Base-by-base conservation (phyloP, 2,797 vertebrate genomes). In the Melanotaenia boesemani region DNA sequence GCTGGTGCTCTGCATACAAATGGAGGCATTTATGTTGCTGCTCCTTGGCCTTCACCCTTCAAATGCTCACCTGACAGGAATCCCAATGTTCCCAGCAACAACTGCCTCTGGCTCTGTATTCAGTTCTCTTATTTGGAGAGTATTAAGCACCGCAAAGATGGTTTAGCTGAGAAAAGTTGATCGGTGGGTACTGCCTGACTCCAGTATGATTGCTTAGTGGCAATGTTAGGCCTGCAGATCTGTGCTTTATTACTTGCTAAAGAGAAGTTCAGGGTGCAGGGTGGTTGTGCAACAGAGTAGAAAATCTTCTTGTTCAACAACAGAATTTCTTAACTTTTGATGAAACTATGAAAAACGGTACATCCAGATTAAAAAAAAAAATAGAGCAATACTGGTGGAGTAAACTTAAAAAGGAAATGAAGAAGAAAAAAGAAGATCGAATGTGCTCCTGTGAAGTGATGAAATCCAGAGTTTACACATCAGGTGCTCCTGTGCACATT, bases 1-100 rank as follows among this genome's bases (percentile, higher is more conserved):
- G 85, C 79, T 65, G 64, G 84, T 76, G 88, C 83, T 91, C 91
- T 92, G 95, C 94, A 96, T 96, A 94, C 94, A 94, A 94, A 96
- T 96, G 85, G 88, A 88, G 73, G 77, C 91, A 95, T 95, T 94
- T 95, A 90, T 92, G 82, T 86, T 74, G 57, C 85, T 63, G 87
- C 86, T 91, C 84, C 83, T 86, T 91, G 89, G 93, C 90, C 91
- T 86, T 82, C 87, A 91, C 89, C 91, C 79, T 88, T 91, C 84
- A 87, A 90, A 87, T 50, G 65, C 83, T 92, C 90, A 93, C 92
- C 92, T 92, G 92, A 89, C 90, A 89, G 86, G 93, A 95, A 94
- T 93, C 92, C 88, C 89, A 92, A 93, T 91, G 90, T 90, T 85
- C 86, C 81, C 73, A 30, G 85, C 74, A 77, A 56, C 64, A 46